Conservation (phyloP, 2,113 vertebrate species). For the Rhinolophus sinicus region DNA sequence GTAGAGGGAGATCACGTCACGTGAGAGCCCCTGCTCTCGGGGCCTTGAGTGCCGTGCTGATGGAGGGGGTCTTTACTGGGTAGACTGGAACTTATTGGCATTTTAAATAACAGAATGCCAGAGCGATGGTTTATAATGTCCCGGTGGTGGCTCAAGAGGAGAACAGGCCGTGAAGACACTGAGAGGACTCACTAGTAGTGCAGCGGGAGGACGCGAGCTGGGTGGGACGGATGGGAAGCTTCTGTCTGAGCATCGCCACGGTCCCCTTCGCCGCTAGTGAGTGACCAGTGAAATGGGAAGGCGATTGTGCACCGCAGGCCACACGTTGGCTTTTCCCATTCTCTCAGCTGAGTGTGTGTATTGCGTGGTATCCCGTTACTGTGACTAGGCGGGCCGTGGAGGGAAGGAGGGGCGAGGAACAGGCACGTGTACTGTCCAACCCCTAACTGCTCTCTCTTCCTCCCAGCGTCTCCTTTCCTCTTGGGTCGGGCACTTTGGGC, state of each 20-base stretch:
- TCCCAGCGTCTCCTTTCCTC: conserved; percentile 94
- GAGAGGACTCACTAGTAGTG: neutral
- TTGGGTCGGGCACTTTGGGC: conserved; percentile 97
- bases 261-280: neutral
- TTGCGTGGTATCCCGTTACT: neutral
- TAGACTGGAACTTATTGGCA: neutral
- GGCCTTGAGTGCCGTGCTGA: neutral
- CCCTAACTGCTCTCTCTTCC: conserved; percentile 57
- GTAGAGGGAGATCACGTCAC: neutral
- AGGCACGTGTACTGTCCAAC: accelerated
- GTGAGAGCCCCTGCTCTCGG: neutral
- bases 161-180: neutral
- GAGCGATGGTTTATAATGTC: neutral
- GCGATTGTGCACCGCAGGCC: neutral
- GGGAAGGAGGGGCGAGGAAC: neutral
- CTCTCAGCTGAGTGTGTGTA: neutral
- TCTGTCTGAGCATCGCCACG: neutral
- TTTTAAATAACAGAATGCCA: neutral
- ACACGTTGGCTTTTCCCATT: neutral
- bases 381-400: neutral
- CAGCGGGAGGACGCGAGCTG: neutral
- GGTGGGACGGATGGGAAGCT: neutral
- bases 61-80: neutral
- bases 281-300: neutral
- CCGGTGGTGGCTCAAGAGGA: neutral